A percentile compares a stretch with the other conserved stretches of the same genome.
These are phyloP conservation scores for Drosophila meridiana DNA, from an alignment of 2,888 invertebrate genomes.

Conservation along the genomic window DNA sequence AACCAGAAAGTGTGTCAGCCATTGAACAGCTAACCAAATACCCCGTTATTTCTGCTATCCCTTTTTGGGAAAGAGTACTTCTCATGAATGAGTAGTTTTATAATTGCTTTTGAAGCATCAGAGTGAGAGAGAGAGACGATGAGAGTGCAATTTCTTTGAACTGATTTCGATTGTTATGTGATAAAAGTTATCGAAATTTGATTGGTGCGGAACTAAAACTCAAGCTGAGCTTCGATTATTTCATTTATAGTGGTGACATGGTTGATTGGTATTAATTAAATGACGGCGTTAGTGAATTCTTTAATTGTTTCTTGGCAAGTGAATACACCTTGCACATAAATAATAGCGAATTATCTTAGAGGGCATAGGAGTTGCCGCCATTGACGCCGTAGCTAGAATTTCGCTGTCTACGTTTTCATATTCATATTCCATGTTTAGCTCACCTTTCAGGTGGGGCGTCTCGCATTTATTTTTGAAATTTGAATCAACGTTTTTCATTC, in stretches of 20 bases:
- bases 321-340: slow-evolving; percentile 3
- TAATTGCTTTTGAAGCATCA: background rate
- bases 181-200: background rate
- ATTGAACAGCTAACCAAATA: slow-evolving; percentile 25
- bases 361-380: slow-evolving; percentile 19
- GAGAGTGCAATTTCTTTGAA: background rate
- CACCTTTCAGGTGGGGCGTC: slow-evolving; percentile 35
- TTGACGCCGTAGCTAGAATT: slow-evolving; percentile 27
- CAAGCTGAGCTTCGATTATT: background rate
- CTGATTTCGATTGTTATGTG: background rate
- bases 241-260: background rate
- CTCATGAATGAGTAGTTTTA: background rate
- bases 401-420: slow-evolving; percentile 29
- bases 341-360: slow-evolving; percentile 20
- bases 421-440: slow-evolving; percentile 29
- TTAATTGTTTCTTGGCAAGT: background rate
- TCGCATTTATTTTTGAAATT: slow-evolving; percentile 67
- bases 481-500: slow-evolving; percentile 54
- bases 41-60: slow-evolving; percentile 2
- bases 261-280: background rate
- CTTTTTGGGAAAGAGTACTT: background rate
- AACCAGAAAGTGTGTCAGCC: slow-evolving; percentile 20
- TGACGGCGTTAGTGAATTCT: background rate
- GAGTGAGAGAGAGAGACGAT: background rate
- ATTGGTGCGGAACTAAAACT: background rate